These are phyloP conservation scores for Brevipalpus yothersi DNA, from an alignment of 1,140 invertebrate genomes.

Conservation along the genomic window DNA sequence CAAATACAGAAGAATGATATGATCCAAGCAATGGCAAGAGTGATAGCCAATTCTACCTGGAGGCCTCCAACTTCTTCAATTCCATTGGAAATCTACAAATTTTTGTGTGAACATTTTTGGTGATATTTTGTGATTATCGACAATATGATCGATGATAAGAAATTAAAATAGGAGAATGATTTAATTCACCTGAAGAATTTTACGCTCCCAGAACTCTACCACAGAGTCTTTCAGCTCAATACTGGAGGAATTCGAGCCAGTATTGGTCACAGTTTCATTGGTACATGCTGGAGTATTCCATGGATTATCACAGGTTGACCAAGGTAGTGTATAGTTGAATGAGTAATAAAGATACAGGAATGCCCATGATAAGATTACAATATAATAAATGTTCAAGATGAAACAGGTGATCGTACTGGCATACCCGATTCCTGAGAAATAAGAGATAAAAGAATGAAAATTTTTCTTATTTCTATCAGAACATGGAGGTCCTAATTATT, in stretches of 20 bases:
- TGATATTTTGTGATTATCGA: too few species aligned
- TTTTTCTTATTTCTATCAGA: background rate
- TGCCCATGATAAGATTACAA: constrained; percentile 30
- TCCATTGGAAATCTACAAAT: constrained; percentile 19
- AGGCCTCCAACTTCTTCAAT: constrained; percentile 26
- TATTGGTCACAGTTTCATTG: background rate
- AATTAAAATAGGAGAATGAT: background rate
- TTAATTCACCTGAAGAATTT: constrained; percentile 17
- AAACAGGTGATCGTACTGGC: constrained; percentile 24
- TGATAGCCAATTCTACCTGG: constrained; percentile 30
- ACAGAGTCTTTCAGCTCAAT: constrained; percentile 2
- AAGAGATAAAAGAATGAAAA: background rate
- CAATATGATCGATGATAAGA: background rate
- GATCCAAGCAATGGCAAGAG: constrained; percentile 30
- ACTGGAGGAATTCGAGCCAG: background rate
- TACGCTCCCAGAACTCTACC: constrained; percentile 9
- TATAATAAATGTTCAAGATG: constrained; percentile 32
- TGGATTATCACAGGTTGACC: constrained; percentile 13
- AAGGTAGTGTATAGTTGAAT: constrained; percentile 13
- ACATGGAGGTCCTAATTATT: background rate
- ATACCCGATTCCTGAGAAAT: constrained; percentile 16
- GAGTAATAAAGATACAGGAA: constrained; percentile 26
- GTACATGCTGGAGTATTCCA: constrained; percentile 11
- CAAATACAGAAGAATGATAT: constrained; percentile 31
- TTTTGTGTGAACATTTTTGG: background rate